A percentile compares a stretch with the other conserved stretches of the same genome.
Evolutionary conservation across 1,140 invertebrate species (phyloP).

Genomic region (Apis dorsata): DNA sequence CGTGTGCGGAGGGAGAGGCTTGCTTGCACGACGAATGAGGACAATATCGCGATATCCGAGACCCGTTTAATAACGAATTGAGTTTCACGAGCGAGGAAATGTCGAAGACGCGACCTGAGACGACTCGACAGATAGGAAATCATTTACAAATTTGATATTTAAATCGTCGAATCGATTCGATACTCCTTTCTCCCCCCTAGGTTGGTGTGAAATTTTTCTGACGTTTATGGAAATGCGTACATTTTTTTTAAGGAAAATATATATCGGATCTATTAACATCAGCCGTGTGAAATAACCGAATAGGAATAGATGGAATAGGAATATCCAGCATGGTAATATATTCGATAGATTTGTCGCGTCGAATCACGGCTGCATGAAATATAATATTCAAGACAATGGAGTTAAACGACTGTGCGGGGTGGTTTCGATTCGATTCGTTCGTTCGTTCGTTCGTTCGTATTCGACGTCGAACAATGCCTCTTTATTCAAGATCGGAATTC

Average conservation of each 20-base stretch:
- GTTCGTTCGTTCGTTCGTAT: slow-evolving; percentile 34
- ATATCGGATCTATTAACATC: background rate
- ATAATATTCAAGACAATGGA: slow-evolving; percentile 45
- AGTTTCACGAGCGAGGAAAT: background rate
- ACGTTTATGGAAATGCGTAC: too few relatives aligned
- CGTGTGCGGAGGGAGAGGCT: too few relatives aligned
- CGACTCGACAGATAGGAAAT: too few relatives aligned
- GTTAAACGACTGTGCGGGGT: background rate
- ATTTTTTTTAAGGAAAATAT: too few relatives aligned
- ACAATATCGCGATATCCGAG: too few relatives aligned
- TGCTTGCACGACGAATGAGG: background rate
- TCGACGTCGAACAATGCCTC: slow-evolving; percentile 36
- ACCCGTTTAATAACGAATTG: background rate
- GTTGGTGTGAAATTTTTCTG: too few relatives aligned
- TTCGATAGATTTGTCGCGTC: slow-evolving; percentile 19
- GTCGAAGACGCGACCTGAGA: too few relatives aligned
- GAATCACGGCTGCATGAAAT: slow-evolving; percentile 13
- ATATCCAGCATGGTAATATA: slow-evolving; percentile 15
- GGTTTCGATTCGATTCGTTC: slow-evolving; percentile 1
- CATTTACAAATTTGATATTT: too few relatives aligned
- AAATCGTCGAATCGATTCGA: too few relatives aligned
- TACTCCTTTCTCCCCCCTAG: too few relatives aligned
- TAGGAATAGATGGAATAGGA: background rate
- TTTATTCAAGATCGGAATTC: slow-evolving; percentile 38
- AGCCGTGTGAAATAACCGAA: background rate